Conservation (phyloP, 1,140 invertebrate species). For the Scaptomyza hsui region DNA sequence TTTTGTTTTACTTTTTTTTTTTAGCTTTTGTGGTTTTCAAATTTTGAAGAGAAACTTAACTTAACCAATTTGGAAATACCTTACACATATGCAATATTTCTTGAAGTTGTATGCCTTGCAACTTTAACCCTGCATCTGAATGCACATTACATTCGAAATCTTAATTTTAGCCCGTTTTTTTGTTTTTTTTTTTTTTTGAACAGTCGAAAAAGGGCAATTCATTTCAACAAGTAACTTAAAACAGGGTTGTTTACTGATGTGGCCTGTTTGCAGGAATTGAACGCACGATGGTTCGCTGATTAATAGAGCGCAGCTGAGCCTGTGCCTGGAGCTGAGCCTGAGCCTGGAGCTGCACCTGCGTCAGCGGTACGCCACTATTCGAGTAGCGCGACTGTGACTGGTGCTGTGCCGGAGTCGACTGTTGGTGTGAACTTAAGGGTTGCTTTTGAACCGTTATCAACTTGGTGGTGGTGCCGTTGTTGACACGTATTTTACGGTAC, state of each 20-base stretch:
- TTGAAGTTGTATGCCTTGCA: not conserved
- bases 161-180: not conserved
- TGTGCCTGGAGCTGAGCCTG: not conserved
- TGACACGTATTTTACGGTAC: conserved; percentile 46
- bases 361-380: not conserved
- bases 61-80: not conserved
- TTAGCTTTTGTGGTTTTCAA: too few species aligned
- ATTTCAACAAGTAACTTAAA: too few species aligned
- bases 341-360: not conserved
- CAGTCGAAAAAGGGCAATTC: too few species aligned
- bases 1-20: too few species aligned
- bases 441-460: conserved; percentile 30
- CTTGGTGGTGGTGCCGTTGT: conserved; percentile 41
- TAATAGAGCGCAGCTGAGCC: not conserved
- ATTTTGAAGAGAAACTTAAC: too few species aligned
- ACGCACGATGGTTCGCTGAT: not conserved
- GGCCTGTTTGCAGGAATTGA: not conserved
- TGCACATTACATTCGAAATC: not conserved
- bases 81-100: not conserved
- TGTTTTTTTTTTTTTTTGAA: not conserved
- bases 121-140: not conserved
- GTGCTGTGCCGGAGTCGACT: not conserved
- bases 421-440: not conserved
- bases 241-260: not conserved
- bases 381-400: not conserved